phyloP scores from a whole-genome alignment of 2,888 invertebrate species.

The Plutella xylostella region DNA sequence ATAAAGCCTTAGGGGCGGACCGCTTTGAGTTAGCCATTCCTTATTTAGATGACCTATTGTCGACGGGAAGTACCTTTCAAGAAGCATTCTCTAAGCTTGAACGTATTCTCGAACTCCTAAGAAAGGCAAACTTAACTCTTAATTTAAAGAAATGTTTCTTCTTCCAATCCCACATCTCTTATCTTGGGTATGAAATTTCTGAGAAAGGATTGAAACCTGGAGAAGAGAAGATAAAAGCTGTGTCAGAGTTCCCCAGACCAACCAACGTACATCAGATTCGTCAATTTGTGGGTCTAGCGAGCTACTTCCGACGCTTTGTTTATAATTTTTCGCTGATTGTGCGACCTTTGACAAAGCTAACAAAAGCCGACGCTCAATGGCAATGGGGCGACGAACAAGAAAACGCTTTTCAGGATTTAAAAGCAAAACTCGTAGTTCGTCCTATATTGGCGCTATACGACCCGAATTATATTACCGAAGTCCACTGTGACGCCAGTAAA shows the following conservation, averaged over 20 bases:
- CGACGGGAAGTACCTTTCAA: conserved; percentile 13
- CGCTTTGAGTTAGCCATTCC: conserved; percentile 13
- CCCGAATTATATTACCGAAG: conserved; percentile 18
- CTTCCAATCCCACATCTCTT: conserved; percentile 18
- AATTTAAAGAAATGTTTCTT: conserved; percentile 21
- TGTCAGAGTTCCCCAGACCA: conserved; percentile 22
- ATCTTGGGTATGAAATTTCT: conserved; percentile 22
- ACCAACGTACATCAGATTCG: conserved; percentile 21
- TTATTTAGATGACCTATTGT: conserved; percentile 24
- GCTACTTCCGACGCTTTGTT: conserved; percentile 24
- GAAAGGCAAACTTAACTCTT: conserved; percentile 10
- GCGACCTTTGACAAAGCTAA: conserved; percentile 18
- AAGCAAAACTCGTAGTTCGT: conserved; percentile 9
- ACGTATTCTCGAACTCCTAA: conserved; percentile 10
- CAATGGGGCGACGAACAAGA: conserved; percentile 16
- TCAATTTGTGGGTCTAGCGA: conserved; percentile 25
- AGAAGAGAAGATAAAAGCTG: conserved; percentile 19
- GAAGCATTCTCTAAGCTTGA: conserved; percentile 11
- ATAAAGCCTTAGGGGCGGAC: conserved; percentile 14
- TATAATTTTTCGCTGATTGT: conserved; percentile 20
- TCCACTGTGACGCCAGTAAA: conserved; percentile 26
- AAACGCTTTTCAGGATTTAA: conserved; percentile 17
- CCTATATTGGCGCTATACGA: conserved; percentile 6
- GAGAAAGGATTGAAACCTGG: conserved; percentile 20
- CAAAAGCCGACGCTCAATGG: conserved; percentile 15